These are phyloP conservation scores for Agrypnia vestita DNA, from an alignment of 1,140 invertebrate genomes.

Conservation along the genomic window DNA sequence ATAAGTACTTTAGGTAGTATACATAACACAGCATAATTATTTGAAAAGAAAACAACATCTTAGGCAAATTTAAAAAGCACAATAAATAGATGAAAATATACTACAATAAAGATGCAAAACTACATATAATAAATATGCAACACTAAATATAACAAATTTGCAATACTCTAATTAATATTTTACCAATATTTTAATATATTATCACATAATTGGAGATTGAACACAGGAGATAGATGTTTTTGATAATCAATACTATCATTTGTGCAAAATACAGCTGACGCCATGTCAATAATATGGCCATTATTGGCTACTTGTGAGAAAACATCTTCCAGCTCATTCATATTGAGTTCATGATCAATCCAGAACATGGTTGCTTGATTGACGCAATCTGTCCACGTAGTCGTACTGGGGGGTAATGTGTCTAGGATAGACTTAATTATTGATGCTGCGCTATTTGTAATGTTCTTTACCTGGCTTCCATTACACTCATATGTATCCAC, in stretches of 20 bases:
- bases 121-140: not conserved
- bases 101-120: not conserved
- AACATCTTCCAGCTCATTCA: slow-evolving; percentile 69
- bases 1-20: not conserved
- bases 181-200: slow-evolving; percentile 57
- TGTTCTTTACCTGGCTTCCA: slow-evolving; percentile 21
- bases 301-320: slow-evolving; percentile 68
- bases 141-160: not conserved
- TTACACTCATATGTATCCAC: not conserved
- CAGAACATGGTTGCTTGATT: slow-evolving; percentile 68
- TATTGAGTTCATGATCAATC: slow-evolving; percentile 69
- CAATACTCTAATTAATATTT: not conserved
- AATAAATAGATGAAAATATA: not conserved
- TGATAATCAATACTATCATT: slow-evolving; percentile 57
- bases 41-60: slow-evolving; percentile 15
- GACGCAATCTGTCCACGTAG: slow-evolving; percentile 52
- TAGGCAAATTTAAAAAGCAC: slow-evolving; percentile 5
- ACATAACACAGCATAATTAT: slow-evolving; percentile 7
- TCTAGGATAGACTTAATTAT: slow-evolving; percentile 48
- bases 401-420: slow-evolving; percentile 39
- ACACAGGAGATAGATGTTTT: slow-evolving; percentile 52
- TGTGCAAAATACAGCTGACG: slow-evolving; percentile 54
- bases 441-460: slow-evolving; percentile 27
- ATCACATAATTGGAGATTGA: slow-evolving; percentile 56
- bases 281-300: slow-evolving; percentile 48